phyloP scores from a whole-genome alignment of 1,140 invertebrate species.

The Ceratitis capitata region DNA sequence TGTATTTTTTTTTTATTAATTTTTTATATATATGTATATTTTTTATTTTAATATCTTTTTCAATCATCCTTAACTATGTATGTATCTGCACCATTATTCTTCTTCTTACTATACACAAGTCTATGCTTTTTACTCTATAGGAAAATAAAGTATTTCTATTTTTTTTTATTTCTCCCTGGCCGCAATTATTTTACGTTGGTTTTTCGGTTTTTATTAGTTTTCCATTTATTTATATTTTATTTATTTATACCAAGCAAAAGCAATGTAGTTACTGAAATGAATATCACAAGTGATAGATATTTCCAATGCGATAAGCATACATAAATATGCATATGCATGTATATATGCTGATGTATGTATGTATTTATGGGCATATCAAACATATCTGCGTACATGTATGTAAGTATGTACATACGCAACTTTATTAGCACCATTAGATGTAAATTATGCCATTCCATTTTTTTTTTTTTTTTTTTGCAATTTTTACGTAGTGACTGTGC shows the following conservation, averaged over 20 bases:
- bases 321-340: background rate
- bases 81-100: background rate
- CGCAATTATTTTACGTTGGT: background rate
- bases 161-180: background rate
- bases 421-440: background rate
- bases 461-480: background rate
- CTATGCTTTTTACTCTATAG: background rate
- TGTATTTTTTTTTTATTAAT: background rate
- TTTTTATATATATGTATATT: background rate
- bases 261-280: background rate
- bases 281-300: slow-evolving; percentile 17
- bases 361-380: background rate
- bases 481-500: too few relatives aligned
- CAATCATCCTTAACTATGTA: background rate
- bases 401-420: background rate
- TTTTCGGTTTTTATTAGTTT: background rate
- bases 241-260: background rate
- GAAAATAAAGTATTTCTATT: slow-evolving; percentile 1
- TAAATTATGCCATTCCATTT: background rate
- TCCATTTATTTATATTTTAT: background rate
- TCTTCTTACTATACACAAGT: background rate
- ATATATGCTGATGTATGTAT: background rate
- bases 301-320: background rate
- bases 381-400: background rate
- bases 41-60: background rate